Percentiles rank a stretch among this genome's conserved stretches.
Conservation (phyloP, 2,113 vertebrate genomes). For the Notothenia rossii region DNA sequence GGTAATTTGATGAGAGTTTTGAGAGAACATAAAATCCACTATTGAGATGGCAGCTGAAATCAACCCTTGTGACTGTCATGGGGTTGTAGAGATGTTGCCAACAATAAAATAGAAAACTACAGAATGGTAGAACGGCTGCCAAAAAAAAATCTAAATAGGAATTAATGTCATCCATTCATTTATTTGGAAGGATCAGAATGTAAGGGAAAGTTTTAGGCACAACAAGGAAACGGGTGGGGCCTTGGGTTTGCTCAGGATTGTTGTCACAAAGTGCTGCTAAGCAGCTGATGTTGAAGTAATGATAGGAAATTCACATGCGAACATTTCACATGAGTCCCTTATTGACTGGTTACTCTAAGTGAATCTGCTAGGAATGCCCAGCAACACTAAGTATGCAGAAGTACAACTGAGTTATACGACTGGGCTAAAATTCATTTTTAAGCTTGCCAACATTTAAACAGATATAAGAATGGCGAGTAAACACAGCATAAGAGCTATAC, state of each 20-base stretch:
- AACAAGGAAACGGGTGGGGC: not conserved
- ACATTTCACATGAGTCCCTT: not conserved
- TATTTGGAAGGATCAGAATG: not conserved
- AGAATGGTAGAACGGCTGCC: not conserved
- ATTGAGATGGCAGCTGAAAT: constrained; percentile 50
- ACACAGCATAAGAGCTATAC: not conserved
- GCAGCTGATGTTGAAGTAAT: constrained; percentile 9
- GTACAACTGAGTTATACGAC: not conserved
- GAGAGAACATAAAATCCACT: constrained; percentile 53
- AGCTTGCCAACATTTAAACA: not conserved
- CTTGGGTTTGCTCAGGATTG: not conserved
- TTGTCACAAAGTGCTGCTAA: constrained; percentile 31
- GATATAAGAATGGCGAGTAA: not conserved
- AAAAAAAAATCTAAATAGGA: constrained; percentile 23
- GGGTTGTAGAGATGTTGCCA: constrained; percentile 42
- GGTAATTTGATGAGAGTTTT: constrained; percentile 44
- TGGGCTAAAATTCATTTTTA: not conserved
- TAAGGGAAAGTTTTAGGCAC: not conserved
- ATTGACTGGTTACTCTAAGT: not conserved
- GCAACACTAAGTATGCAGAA: not conserved
- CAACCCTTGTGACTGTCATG: constrained; percentile 81
- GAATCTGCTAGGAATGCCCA: not conserved
- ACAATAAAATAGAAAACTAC: constrained; percentile 39
- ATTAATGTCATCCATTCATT: constrained; percentile 14
- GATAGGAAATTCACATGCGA: constrained; percentile 10